Percentiles rank a stretch among this genome's conserved stretches.
These are phyloP conservation scores for Lagenorhynchus albirostris DNA, from an alignment of 2,113 vertebrate genomes.

Conservation along the genomic window DNA sequence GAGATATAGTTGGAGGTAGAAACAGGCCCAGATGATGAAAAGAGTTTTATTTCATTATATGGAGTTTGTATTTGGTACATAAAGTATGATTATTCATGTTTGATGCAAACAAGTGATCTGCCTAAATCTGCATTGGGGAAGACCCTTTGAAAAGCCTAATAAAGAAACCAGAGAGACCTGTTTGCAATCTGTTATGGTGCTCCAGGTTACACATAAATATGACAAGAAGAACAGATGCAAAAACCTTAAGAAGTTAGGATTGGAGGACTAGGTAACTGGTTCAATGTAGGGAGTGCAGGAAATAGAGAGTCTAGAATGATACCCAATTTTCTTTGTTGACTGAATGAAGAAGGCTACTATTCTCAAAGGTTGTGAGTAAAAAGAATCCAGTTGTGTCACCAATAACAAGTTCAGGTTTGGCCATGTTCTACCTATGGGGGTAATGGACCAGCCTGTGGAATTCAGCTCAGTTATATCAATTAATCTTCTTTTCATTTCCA, in stretches of 20 bases:
- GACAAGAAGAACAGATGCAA: neutral
- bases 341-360: neutral
- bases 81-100: neutral
- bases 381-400: neutral
- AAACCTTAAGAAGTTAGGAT: neutral
- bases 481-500: neutral
- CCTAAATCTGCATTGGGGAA: neutral
- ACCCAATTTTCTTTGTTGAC: neutral
- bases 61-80: neutral
- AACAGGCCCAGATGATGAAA: neutral
- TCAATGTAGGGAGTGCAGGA: neutral
- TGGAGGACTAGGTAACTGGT: neutral
- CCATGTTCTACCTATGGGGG: neutral
- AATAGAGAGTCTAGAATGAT: neutral
- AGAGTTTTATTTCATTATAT: neutral
- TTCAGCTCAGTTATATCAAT: neutral
- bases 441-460: neutral
- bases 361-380: neutral
- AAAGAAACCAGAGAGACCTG: neutral
- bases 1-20: neutral
- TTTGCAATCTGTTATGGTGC: neutral
- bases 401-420: neutral
- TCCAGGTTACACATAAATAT: neutral
- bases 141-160: neutral
- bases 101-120: neutral